Evolutionary conservation across 2,888 invertebrate genomes (phyloP), one percentile per base, ranked within the genome.

Genomic region (Sesamia inferens): DNA sequence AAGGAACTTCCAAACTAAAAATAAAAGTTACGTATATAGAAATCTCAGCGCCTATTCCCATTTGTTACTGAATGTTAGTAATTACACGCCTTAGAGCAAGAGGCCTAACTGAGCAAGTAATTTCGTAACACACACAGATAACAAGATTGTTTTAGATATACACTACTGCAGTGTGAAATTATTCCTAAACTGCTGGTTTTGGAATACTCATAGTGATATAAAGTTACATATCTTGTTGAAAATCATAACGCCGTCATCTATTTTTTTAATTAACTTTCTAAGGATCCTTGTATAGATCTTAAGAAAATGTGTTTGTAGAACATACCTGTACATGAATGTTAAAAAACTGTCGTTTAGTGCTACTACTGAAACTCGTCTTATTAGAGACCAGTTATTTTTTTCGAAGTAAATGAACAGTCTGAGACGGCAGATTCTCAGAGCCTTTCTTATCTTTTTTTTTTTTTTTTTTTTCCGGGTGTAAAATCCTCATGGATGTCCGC

Each of bases 101-200:
- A 67, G 39, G n/a, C 62, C 65, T 81, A 82, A 74, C 78, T 67
- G 47, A 76, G 76, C 71, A 68, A 62, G 68, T 44, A 72, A 81
- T 72, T 82, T 82, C 71, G 55, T 68, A 78, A 24, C 31, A 62
- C 71, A 24, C 39, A 58, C 24, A 76, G 62, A 81, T 77, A 69
- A 67, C 70, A 66, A 71, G 51, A 78, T 68, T 68, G 68, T 78
- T 74, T 62, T 59, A 77, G 68, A 72, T 71, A 67, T 11, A 66
- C 42, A 58, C 58, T 62, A 66, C 7, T 19, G 44, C 14, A 51
- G 11, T 57, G 51, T 55, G 62, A 31, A 22, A 63, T 58, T 13
- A 39, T 79, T 63, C 54, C 61, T 54, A 5, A 39, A 62, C 24
- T 14, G 66, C 19, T 31, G 14, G 22, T 13, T 24, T 24, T 31